Conservation (phyloP, 1,140 invertebrate genomes). For the Oedothorax gibbosus region DNA sequence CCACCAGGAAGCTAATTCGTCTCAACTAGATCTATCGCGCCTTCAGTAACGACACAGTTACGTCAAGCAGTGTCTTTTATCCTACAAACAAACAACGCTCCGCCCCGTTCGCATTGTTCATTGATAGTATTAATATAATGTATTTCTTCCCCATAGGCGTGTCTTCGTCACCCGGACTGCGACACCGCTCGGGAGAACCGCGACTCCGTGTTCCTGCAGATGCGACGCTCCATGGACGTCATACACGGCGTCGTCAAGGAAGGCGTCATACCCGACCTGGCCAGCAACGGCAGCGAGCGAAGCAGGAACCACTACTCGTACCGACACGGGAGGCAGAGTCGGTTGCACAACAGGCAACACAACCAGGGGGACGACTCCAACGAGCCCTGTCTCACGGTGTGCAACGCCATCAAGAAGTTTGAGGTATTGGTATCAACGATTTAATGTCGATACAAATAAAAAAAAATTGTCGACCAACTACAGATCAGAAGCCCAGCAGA, state of each 20-base stretch:
- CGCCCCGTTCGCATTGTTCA: too few species aligned
- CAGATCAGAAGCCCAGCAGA: too few species aligned
- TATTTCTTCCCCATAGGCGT: constrained; percentile 71
- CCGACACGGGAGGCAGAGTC: constrained; percentile 7
- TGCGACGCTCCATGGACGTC: constrained; percentile 95
- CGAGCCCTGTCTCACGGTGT: constrained; percentile 80
- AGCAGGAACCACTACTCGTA: constrained; percentile 62
- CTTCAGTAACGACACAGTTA: too few species aligned
- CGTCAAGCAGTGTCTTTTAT: too few species aligned
- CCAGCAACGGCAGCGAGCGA: constrained; percentile 64
- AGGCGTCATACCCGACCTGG: constrained; percentile 79
- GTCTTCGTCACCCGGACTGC: constrained; percentile 94
- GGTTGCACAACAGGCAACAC: constrained; percentile 69
- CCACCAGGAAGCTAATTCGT: too few species aligned
- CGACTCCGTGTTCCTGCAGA: constrained; percentile 94
- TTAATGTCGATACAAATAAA: too few species aligned
- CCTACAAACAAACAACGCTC: too few species aligned
- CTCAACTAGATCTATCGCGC: too few species aligned
- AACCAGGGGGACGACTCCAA: constrained; percentile 72
- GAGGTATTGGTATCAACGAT: constrained; percentile 72
- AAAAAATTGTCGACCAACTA: too few species aligned
- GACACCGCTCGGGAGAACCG: constrained; percentile 91
- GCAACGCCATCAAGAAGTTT: constrained; percentile 83
- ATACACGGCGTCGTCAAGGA: constrained; percentile 98
- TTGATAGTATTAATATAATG: not conserved